Evolutionary conservation across 2,888 invertebrate species (phyloP).

Genomic region (Oithona nana): DNA sequence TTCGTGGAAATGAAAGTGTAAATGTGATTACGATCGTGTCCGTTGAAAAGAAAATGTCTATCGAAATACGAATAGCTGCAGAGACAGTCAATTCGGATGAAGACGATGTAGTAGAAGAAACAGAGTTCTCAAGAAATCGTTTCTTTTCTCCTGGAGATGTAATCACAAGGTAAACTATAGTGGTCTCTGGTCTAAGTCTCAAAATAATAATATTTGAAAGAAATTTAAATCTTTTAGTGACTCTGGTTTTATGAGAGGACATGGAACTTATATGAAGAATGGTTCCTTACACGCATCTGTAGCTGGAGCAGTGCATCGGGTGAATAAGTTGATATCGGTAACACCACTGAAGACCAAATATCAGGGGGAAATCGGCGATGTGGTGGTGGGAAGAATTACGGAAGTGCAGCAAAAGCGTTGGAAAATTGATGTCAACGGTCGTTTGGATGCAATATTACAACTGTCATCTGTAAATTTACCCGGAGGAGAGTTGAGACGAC

Average conservation of each 20-base stretch:
- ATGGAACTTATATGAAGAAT: constrained; percentile 75
- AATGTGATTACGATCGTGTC: no score
- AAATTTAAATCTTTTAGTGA: constrained; percentile 38
- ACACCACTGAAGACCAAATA: constrained; percentile 64
- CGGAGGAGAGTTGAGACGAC: constrained; percentile 36
- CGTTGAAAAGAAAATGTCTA: no score
- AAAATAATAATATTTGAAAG: background rate
- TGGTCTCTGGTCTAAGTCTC: background rate
- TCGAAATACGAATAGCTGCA: no score
- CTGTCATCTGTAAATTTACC: constrained; percentile 88
- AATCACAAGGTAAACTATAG: constrained; percentile 4
- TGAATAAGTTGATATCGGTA: constrained; percentile 83
- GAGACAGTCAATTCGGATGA: background rate
- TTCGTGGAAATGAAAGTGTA: no score
- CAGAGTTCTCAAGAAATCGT: no score
- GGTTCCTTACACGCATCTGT: constrained; percentile 52
- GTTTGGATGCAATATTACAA: constrained; percentile 59
- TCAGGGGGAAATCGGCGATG: constrained; percentile 17
- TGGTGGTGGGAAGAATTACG: constrained; percentile 67
- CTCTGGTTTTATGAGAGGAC: constrained; percentile 74
- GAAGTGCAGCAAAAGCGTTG: constrained; percentile 62
- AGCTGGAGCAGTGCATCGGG: constrained; percentile 79
- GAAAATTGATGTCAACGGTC: constrained; percentile 85
- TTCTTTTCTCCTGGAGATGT: constrained; percentile 13
- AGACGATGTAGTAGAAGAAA: background rate